Conservation (phyloP, 2,113 vertebrate species). For the Psittacus erithacus region DNA sequence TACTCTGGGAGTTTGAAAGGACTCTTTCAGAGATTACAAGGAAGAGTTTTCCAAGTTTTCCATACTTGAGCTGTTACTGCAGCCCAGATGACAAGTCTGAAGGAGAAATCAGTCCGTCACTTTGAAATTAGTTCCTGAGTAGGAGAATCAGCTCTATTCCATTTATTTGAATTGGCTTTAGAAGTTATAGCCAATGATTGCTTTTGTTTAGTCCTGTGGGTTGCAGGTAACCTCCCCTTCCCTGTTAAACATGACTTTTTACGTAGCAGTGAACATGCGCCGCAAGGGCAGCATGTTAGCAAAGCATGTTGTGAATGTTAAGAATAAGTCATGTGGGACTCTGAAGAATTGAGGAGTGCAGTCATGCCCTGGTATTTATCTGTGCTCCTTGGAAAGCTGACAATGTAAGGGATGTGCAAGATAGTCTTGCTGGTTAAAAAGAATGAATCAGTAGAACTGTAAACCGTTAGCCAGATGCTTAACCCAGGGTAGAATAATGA, state of each 20-base stretch:
- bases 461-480: background rate
- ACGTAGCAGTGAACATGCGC: background rate
- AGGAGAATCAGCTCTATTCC: background rate
- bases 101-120: background rate
- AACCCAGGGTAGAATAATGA: background rate
- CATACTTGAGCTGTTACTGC: background rate
- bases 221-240: background rate
- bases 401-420: background rate
- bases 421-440: background rate
- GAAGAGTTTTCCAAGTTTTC: background rate
- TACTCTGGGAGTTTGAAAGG: background rate
- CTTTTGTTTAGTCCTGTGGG: background rate
- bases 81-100: background rate
- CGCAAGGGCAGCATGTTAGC: background rate
- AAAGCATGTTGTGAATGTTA: rapidly evolving
- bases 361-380: background rate
- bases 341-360: background rate
- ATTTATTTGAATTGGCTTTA: background rate
- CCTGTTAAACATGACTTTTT: background rate
- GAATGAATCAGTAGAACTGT: background rate
- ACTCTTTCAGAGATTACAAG: background rate
- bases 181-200: background rate
- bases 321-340: background rate
- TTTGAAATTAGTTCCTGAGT: background rate
- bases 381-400: background rate